Base-by-base conservation (phyloP, 2,113 vertebrate genomes). In the Panurus biarmicus region DNA sequence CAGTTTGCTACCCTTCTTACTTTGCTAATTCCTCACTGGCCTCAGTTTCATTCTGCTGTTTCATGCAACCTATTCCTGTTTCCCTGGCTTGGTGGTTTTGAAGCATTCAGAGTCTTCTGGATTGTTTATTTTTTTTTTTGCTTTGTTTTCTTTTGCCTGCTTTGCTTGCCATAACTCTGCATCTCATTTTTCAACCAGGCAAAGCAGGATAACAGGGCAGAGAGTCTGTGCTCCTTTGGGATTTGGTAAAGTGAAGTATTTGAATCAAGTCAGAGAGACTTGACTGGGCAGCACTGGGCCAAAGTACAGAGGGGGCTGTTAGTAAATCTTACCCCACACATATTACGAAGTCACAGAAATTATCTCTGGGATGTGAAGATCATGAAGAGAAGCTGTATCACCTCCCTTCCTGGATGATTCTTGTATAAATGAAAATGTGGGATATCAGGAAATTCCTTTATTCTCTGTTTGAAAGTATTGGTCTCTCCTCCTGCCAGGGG, bases 221-320 rank as follows among this genome's bases (percentile, higher is more conserved):
- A 67, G 50, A 58, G 11, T 71, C 88, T 61, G 33, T 64, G 12
- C 40, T 48, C 9, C 21, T 80, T 33, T n/a, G 33, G 35, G 35
- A 17, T 62, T 81, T 6, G 7, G 19, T 45, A 23, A 62, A 45
- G 6, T 35, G 25, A 84, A 84, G 28, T 16, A 22, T 33, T 70
- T 65, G 26, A 21, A 26, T 51, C 2, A 11, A 40, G 31, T 48
- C 18, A 7, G 45, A 53, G 45, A 10, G 10, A 24, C 19, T 38
- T 36, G 38, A 13, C 23, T 11, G n/a, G 48, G 85, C n/a, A 48
- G 54, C 60, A 44, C 19, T 0, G 2, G 45, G 22, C 35, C 17
- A 1, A 8, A 22, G 26, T 31, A 25, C 0, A n/a, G 1, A 56
- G 16, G 7, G 14, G 10, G 18, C 21, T 56, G 21, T 40, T 25